phyloP scores from a whole-genome alignment of 2,113 vertebrate genomes.

The Colinus virginianus region DNA sequence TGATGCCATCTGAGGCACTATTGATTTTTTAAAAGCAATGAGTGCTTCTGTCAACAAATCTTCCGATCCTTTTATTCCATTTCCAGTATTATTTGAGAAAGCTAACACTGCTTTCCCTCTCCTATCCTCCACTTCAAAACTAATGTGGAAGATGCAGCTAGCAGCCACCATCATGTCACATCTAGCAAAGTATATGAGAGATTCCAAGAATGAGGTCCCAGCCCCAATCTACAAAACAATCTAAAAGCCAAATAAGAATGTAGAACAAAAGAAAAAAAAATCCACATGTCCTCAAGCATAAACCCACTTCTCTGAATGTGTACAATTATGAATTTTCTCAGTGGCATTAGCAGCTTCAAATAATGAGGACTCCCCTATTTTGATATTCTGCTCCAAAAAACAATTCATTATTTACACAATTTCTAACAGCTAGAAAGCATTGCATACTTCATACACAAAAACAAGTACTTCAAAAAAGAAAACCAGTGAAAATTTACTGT shows the following conservation, averaged over 20 bases:
- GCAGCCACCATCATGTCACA: neutral
- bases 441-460: neutral
- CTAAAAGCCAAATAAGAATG: neutral
- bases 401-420: neutral
- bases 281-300: neutral
- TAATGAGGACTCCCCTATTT: neutral
- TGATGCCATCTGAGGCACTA: constrained; percentile 27
- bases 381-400: neutral
- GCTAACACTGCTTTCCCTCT: neutral
- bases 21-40: constrained; percentile 74
- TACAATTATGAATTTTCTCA: neutral
- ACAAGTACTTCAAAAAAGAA: neutral
- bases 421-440: neutral
- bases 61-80: neutral
- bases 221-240: neutral
- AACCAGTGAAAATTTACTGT: neutral
- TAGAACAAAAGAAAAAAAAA: neutral
- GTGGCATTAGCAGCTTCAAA: neutral
- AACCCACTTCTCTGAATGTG: accelerated
- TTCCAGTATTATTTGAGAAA: neutral
- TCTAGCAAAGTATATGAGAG: neutral
- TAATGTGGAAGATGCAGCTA: neutral
- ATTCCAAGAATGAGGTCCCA: neutral
- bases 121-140: neutral
- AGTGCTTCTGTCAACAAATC: constrained; percentile 42